A percentile compares a stretch with the other conserved stretches of the same genome.
Conservation (phyloP, 2,797 vertebrate genomes). For the Stomatorhinus walkeri region DNA sequence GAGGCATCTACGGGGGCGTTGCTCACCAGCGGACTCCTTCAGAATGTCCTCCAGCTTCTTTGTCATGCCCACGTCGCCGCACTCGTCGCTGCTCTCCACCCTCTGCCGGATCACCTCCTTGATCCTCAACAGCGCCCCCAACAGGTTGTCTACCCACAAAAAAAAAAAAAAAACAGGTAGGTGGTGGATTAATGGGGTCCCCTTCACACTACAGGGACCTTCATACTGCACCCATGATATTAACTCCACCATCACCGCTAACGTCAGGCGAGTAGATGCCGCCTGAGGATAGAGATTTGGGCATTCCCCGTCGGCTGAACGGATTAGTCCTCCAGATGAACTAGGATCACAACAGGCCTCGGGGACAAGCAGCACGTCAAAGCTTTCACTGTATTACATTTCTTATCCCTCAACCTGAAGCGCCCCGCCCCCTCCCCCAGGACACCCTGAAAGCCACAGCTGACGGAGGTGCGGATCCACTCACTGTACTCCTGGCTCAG, state of each 20-base stretch:
- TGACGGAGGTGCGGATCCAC: constrained; percentile 15
- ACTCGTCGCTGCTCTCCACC: constrained; percentile 58
- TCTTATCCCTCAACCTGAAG: constrained; percentile 9
- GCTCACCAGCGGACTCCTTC: constrained; percentile 57
- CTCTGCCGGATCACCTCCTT: constrained; percentile 59
- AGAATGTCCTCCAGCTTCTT: constrained; percentile 60
- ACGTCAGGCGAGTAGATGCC: not conserved
- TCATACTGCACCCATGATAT: not conserved
- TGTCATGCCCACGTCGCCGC: constrained; percentile 57
- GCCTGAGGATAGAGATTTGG: not conserved
- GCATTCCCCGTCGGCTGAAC: not conserved
- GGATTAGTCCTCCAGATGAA: not conserved
- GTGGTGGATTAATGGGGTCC: not conserved
- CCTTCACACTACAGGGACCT: not conserved
- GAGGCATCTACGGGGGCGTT: not conserved
- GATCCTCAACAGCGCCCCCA: constrained; percentile 56
- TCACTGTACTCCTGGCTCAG: constrained; percentile 66
- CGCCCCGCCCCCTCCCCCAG: not conserved
- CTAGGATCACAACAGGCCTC: not conserved
- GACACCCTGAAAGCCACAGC: not conserved
- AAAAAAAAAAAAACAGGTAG: not conserved
- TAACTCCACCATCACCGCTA: not conserved
- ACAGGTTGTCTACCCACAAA: constrained; percentile 50
- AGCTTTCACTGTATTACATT: constrained; percentile 12
- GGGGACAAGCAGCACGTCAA: not conserved